Evolutionary conservation across 2,797 vertebrate genomes (phyloP), one percentile per base, ranked within the genome.

Genomic region (Cottoperca gobio): DNA sequence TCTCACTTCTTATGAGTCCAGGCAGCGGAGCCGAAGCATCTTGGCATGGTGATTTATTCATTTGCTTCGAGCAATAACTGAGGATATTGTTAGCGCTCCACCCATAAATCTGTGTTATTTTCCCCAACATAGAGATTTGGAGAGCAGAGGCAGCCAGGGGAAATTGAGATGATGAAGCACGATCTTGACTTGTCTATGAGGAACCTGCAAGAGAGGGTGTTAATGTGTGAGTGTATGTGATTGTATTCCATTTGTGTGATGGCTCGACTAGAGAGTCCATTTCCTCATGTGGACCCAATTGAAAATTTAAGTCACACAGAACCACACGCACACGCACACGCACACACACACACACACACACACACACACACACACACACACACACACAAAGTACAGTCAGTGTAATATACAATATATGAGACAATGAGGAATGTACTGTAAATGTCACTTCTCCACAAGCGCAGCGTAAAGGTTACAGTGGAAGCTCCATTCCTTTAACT

Each of bases 1-100:
- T 60, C 76, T 60, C 64, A 57, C 12, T 55, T 54, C 53, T 82
- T 73, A 55, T 54, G 54, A 76, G 84, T 63, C 55, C 21, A 50
- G 58, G 70, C 78, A 42, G 49, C 42, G 54, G 58, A 82, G 71
- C 69, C 9, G 59, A 84, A 82, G 77, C 74, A 83, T 81, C 69
- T 84, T 75, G 65, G 70, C 80, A 76, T 81, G 67, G 82, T 88
- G 83, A 91, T 89, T 87, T 91, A 87, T 88, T 89, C 63, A 91
- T 89, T 88, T 91, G 86, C 79, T 81, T 89, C 70, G 26, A 62
- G 86, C 86, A 85, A 87, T 83, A 87, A 85, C 84, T 73, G 79
- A 81, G 71, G 65, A 88, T 87, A 88, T 86, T 89, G 83, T 89
- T 82, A 53, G 78, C 3, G 31, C 72, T 66, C 75, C 63, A 46